These are phyloP conservation scores for Sylvietta virens DNA, from an alignment of 2,113 vertebrate genomes.

Conservation along the genomic window DNA sequence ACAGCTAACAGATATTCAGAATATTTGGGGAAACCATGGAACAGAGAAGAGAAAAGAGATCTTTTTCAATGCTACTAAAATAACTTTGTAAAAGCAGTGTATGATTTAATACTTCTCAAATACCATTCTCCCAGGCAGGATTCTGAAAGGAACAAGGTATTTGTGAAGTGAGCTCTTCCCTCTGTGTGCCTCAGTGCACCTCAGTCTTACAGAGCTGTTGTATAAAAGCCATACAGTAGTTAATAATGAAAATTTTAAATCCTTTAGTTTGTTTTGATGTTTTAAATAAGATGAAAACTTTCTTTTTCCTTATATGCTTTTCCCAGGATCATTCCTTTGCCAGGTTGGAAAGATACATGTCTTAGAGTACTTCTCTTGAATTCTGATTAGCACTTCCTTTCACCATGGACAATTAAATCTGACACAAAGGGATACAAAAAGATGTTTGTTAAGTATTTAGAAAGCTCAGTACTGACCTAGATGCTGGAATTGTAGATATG, in stretches of 20 bases:
- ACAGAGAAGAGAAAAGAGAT: background rate
- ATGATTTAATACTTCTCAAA: background rate
- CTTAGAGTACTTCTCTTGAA: conserved; percentile 2
- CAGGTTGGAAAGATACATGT: conserved; percentile 14
- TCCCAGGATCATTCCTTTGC: background rate
- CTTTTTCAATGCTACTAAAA: background rate
- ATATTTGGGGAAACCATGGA: background rate
- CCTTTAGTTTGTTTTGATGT: background rate
- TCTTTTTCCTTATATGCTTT: background rate
- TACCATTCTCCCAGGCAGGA: background rate
- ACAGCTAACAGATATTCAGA: background rate
- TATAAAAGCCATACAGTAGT: background rate
- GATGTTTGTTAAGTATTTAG: background rate
- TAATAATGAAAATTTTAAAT: background rate
- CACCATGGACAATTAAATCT: conserved; percentile 20
- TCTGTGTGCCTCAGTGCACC: background rate
- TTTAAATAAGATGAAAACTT: background rate
- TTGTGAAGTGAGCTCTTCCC: background rate
- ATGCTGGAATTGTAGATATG: background rate
- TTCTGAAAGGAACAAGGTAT: background rate
- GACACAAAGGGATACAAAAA: conserved; percentile 2
- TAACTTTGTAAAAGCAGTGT: background rate
- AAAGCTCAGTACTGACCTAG: background rate
- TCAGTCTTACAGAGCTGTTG: background rate
- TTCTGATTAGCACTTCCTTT: background rate